These are phyloP conservation scores for Lethenteron reissneri DNA, from an alignment of 2,113 vertebrate species.

Conservation along the genomic window DNA sequence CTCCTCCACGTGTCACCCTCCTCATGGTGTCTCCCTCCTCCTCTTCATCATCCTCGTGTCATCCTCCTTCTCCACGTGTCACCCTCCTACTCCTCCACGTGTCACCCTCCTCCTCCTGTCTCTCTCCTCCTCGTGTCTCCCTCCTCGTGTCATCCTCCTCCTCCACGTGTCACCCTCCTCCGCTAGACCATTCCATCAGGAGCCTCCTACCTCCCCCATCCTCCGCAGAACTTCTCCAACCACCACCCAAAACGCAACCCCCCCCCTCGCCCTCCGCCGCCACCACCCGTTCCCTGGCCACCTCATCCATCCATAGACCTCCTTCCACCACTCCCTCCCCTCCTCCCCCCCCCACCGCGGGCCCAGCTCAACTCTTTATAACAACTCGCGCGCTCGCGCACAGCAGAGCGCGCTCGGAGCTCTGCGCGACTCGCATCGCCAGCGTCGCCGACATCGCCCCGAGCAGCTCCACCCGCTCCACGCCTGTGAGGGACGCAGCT, in stretches of 20 bases:
- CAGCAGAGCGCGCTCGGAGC: too few relatives aligned
- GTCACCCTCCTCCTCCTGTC: not conserved
- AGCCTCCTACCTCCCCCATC: not conserved
- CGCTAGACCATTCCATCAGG: not conserved
- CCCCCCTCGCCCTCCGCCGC: not conserved
- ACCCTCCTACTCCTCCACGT: not conserved
- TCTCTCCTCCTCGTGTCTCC: not conserved
- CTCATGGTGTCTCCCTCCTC: not conserved
- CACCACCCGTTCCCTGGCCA: not conserved
- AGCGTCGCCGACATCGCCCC: too few relatives aligned
- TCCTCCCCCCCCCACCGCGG: not conserved
- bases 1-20: not conserved
- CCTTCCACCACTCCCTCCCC: not conserved
- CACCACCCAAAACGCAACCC: not conserved
- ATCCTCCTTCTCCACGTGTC: not conserved
- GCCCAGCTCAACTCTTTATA: not conserved
- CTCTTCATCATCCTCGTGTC: not conserved
- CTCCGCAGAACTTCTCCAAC: not conserved
- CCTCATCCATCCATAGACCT: not conserved
- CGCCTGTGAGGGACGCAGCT: too few relatives aligned
- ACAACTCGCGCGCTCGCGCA: too few relatives aligned
- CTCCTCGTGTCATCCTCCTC: not conserved
- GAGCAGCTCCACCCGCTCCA: too few relatives aligned
- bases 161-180: not conserved
- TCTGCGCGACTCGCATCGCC: too few relatives aligned